These are phyloP conservation scores for Aplysia californica DNA, from an alignment of 1,140 invertebrate genomes.

Conservation along the genomic window DNA sequence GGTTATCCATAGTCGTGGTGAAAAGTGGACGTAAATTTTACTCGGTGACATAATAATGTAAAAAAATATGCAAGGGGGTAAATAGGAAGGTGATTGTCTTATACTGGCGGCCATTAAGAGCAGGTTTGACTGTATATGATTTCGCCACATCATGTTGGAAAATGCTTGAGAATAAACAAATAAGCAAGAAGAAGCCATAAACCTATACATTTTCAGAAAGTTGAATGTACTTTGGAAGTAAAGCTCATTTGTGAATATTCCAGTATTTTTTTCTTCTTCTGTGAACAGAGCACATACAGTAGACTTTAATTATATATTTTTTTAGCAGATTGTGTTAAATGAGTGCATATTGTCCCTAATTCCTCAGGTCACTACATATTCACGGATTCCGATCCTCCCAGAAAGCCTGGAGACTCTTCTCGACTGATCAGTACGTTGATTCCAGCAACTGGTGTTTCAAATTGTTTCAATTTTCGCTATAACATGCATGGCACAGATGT, in stretches of 20 bases:
- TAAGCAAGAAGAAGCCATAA: not conserved
- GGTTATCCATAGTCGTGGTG: no score
- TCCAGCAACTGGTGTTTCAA: not conserved
- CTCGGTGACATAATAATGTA: no score
- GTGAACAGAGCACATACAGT: not conserved
- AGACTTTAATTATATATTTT: not conserved
- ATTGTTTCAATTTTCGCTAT: constrained; percentile 17
- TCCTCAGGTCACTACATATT: constrained; percentile 16
- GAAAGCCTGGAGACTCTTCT: constrained; percentile 11
- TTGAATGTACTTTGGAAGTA: not conserved
- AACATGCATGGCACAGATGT: constrained; percentile 9
- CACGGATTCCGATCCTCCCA: not conserved
- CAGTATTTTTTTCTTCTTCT: not conserved
- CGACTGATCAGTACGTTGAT: constrained; percentile 4
- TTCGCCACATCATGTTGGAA: no score
- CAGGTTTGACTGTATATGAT: no score
- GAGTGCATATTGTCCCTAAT: not conserved
- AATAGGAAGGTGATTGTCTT: no score
- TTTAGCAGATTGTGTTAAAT: not conserved
- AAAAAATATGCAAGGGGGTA: no score
- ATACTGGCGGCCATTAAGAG: no score
- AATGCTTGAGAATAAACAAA: no score
- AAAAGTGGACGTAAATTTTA: no score
- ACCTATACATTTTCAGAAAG: no score
- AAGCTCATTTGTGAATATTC: not conserved